These are phyloP conservation scores for Urocyon cinereoargenteus DNA, from an alignment of 2,797 vertebrate species.

Conservation along the genomic window DNA sequence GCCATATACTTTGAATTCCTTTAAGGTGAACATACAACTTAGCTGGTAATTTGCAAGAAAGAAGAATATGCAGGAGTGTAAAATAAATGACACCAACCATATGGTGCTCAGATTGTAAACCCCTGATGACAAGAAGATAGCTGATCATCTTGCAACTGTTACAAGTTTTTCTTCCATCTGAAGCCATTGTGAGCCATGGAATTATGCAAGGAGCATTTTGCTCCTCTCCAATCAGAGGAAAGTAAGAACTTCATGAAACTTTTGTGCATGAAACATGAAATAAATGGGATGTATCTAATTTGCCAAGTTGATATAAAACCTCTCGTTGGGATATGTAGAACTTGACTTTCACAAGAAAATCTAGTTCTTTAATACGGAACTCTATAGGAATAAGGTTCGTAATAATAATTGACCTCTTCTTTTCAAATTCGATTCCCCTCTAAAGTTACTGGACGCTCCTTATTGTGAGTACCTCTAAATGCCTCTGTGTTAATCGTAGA, in stretches of 20 bases:
- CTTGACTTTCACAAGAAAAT: constrained; percentile 18
- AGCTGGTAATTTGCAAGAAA: constrained; percentile 63
- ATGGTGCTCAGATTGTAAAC: constrained; percentile 54
- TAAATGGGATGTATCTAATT: constrained; percentile 54
- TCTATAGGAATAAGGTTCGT: neutral
- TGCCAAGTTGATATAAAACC: neutral
- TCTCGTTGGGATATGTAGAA: neutral
- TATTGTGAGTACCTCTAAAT: neutral
- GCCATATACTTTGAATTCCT: constrained; percentile 64
- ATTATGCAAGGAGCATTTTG: constrained; percentile 48
- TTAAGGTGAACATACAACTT: constrained; percentile 58
- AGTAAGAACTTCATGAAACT: neutral
- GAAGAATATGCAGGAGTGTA: constrained; percentile 1
- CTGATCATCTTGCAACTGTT: constrained; percentile 63
- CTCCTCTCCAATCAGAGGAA: constrained; percentile 43
- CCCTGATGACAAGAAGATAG: constrained; percentile 56
- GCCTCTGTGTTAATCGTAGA: neutral
- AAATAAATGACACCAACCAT: constrained; percentile 36
- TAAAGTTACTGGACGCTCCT: neutral
- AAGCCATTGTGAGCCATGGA: constrained; percentile 11
- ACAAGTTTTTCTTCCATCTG: neutral
- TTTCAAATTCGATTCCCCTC: neutral
- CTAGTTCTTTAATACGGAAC: neutral
- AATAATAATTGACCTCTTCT: neutral
- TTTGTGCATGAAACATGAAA: neutral